These are phyloP conservation scores for Addax nasomaculatus DNA, from an alignment of 2,113 vertebrate species.

Conservation along the genomic window DNA sequence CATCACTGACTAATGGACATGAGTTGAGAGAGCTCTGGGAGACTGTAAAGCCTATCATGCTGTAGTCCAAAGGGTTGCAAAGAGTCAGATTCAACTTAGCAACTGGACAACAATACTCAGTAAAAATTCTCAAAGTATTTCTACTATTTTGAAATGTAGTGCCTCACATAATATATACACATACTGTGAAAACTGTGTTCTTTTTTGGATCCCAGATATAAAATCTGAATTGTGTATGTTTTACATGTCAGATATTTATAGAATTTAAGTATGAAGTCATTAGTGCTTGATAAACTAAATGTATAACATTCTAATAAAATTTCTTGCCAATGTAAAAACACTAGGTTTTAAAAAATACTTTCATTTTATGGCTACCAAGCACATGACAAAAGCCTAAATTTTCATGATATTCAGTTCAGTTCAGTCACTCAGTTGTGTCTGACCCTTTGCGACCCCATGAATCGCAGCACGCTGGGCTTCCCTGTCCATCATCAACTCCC, in stretches of 20 bases:
- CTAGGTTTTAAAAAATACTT: not conserved
- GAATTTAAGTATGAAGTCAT: not conserved
- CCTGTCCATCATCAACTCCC: too few relatives aligned
- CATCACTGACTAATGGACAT: not conserved
- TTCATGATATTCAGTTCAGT: not conserved
- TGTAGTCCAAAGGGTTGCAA: not conserved
- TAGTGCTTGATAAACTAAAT: not conserved
- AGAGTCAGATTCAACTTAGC: not conserved
- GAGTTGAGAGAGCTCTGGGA: not conserved
- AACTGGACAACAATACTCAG: not conserved
- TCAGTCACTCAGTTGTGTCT: too few relatives aligned
- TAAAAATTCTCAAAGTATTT: not conserved
- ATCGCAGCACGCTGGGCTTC: rapidly evolving
- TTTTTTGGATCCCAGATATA: not conserved
- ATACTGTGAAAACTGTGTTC: not conserved
- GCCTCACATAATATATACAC: not conserved
- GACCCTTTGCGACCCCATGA: too few relatives aligned
- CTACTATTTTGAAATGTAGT: not conserved
- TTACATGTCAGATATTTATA: not conserved
- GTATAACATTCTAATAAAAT: not conserved
- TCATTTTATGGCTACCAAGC: not conserved
- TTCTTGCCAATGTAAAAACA: not conserved
- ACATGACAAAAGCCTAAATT: not conserved
- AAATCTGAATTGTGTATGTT: not conserved
- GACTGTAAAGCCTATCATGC: not conserved